Percentiles rank a stretch among this genome's conserved stretches.
Conservation (phyloP, 2,797 vertebrate species). For the Pagetopsis macropterus region DNA sequence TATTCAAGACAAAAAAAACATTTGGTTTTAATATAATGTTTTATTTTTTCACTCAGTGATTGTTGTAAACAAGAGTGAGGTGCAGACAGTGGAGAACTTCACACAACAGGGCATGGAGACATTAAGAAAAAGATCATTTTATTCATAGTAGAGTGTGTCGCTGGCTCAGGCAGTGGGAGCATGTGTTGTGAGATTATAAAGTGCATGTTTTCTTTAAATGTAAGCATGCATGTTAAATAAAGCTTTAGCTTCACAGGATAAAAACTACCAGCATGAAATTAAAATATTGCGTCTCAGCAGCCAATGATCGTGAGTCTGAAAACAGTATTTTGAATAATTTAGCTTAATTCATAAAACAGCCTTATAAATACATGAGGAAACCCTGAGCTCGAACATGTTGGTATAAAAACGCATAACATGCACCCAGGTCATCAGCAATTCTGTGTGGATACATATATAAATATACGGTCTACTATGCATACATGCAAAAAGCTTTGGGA, state of each 20-base stretch:
- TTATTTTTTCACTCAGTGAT: conserved; percentile 68
- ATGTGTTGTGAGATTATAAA: conserved; percentile 63
- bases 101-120: conserved; percentile 31
- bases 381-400: conserved; percentile 49
- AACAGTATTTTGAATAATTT: conserved; percentile 40
- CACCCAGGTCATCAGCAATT: conserved; percentile 52
- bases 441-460: conserved; percentile 20
- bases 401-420: conserved; percentile 60
- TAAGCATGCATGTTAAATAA: conserved; percentile 57
- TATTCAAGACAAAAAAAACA: conserved; percentile 32
- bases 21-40: conserved; percentile 36
- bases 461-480: conserved; percentile 3
- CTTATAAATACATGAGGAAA: conserved; percentile 62
- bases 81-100: conserved; percentile 48
- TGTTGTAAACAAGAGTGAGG: conserved; percentile 62
- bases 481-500: conserved; percentile 41
- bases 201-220: conserved; percentile 51
- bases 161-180: conserved; percentile 70
- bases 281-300: conserved; percentile 50
- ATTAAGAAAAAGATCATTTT: conserved; percentile 25
- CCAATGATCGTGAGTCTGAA: conserved; percentile 21
- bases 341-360: conserved; percentile 35
- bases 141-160: conserved; percentile 54
- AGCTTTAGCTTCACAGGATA: conserved; percentile 33
- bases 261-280: conserved; percentile 56